Base-by-base conservation (phyloP, 2,888 invertebrate genomes). In the Poecilobothrus nobilitatus region DNA sequence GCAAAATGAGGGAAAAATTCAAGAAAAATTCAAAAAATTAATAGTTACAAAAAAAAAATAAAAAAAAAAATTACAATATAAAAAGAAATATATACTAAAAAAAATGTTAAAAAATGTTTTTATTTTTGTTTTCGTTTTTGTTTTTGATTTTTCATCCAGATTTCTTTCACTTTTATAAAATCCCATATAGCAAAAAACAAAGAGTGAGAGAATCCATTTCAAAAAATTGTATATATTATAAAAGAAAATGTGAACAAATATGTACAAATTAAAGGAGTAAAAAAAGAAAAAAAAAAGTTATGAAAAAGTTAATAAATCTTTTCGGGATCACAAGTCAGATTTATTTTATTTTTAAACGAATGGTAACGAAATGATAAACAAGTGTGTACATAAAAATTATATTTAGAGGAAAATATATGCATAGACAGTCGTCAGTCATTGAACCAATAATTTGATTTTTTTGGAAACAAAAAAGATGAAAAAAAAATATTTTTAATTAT, bases 291-390 rank as follows among this genome's bases (percentile, higher is more conserved):
- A 41, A 41, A 41, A 8, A 53, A 18, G 53, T 53, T 53, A 53
- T 53, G 18, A 53, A 53, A 53, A 53, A 53, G 18, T 53, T 53
- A 53, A 53, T 53, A 53, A 53, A 53, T 53, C 53, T 53, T 53
- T 41, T n/a, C 1, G 15, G 6, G 53, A n/a, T 18, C 6, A 12
- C 6, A 53, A 53, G 15, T 53, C 12, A 53, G 3, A 12, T 53
- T 15, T 18, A 15, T 53, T 53, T 53, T 53, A 6, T 53, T 53
- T 53, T 44, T 44, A 9, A 3, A 12, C 12, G 44, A 44, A 44
- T 44, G 44, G 44, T 10, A 44, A 44, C 6, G 12, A 15, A 15
- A 15, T 44, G 44, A 44, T 44, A 44, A 44, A 7, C n/a, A n/a
- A n/a, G n/a, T n/a, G n/a, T n/a, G n/a, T n/a, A n/a, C n/a, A 8